phyloP scores from a whole-genome alignment of 2,113 vertebrate genomes.

The Cynoglossus semilaevis region DNA sequence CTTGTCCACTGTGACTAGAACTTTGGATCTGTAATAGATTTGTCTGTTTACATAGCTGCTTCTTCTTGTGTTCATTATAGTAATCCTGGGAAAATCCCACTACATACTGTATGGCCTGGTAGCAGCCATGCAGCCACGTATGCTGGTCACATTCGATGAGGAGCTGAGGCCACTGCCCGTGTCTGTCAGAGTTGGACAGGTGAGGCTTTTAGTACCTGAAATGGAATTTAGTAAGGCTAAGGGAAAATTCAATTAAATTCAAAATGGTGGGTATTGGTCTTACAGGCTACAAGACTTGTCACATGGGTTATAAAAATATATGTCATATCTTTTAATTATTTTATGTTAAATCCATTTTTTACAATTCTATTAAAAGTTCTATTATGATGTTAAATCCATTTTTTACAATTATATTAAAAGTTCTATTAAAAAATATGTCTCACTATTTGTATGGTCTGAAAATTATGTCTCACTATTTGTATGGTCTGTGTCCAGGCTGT shows the following conservation, averaged over 20 bases:
- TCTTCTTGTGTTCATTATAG: constrained; percentile 65
- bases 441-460: no score
- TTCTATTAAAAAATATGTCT: no score
- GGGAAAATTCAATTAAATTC: no score
- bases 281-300: no score
- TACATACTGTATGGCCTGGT: constrained; percentile 95
- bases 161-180: constrained; percentile 92
- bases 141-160: constrained; percentile 97
- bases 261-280: no score
- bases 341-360: no score
- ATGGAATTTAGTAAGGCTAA: no score
- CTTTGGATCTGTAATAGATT: neutral
- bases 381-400: no score
- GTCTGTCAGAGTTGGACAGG: constrained; percentile 96
- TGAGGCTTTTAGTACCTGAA: constrained; percentile 53
- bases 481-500: constrained; percentile 80
- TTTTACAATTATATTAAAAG: no score
- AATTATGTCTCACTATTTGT: neutral
- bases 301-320: no score
- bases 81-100: constrained; percentile 96
- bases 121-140: constrained; percentile 97
- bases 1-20: neutral
- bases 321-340: no score
- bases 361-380: no score
- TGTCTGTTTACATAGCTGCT: constrained; percentile 6